Evolutionary conservation across 2,113 vertebrate genomes (phyloP), one percentile per base, ranked within the genome.

Genomic region (Leiothrix lutea): DNA sequence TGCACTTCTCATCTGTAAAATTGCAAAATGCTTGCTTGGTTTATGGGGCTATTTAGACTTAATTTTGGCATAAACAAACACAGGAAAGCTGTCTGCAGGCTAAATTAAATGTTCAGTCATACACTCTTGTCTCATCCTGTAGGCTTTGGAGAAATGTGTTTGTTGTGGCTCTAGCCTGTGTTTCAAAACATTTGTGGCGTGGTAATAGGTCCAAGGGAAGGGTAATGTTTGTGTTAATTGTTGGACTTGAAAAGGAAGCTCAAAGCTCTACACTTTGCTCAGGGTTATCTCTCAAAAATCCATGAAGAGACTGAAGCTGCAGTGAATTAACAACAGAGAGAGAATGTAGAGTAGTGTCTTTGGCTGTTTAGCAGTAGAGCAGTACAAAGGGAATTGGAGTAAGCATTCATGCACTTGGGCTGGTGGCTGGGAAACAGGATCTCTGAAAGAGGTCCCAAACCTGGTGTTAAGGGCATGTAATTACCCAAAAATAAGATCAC

Each of bases 121-220:
- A 25, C 24, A 17, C 45, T 86, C 53, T 18, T 80, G 64, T 75
- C 71, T 95, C 54, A 61, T 80, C 75, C 64, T 85, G 85, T 40
- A 80, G 51, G 71, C 94, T 96, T 79, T 89, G 40, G 44, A 58
- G 29, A 64, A 84, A 51, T 22, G 12, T 65, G 62, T 85, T 95
- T 95, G 64, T 88, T 92, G 92, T 94, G 94, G 77, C 84, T 95
- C 40, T 86, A 80, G 86, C 47, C 48, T 66, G 42, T 50, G 11
- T 86, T 96, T 83, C 69, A 66, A 47, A 95, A 77, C 64, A 31
- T 36, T 83, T 78, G 38, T 22, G 44, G 80, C 24, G 11, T 22
- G 44, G 25, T 73, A 90, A 54, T 88, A 54, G 64, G 44, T 74
- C 79, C 62, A 62, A 77, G 75, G 75, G 47, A 77, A 80, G 61